Conservation (phyloP, 35 echinoderm and acorn worm genomes). For the Holothuria glaberrima region DNA sequence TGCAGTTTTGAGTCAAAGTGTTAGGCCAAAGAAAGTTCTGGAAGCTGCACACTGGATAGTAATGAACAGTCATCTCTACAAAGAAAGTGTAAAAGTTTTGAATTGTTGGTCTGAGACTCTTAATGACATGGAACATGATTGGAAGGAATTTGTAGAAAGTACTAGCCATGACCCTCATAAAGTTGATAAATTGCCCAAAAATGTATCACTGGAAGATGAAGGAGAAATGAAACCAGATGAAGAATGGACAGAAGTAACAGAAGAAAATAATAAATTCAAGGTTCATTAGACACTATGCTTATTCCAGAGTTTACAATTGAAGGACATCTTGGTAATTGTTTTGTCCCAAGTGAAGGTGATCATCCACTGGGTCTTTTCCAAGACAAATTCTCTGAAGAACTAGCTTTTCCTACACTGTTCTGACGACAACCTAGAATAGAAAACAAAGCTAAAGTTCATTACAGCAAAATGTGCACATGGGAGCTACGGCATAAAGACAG, state of each 20-base stretch:
- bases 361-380: too few relatives aligned
- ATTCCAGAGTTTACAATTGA: conserved; percentile 13
- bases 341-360: too few relatives aligned
- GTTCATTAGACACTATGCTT: conserved; percentile 62
- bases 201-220: background rate
- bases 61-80: conserved; percentile 56
- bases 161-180: background rate
- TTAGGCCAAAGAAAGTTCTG: conserved; percentile 56
- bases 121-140: conserved; percentile 21
- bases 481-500: too few relatives aligned
- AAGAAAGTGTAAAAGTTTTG: conserved; percentile 27
- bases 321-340: conserved; percentile 24
- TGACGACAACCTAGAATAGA: too few relatives aligned
- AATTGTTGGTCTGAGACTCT: background rate
- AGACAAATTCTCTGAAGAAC: too few relatives aligned
- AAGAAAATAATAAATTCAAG: conserved; percentile 15
- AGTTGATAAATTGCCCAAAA: background rate
- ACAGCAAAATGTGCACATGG: too few relatives aligned
- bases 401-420: too few relatives aligned
- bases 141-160: conserved; percentile 41
- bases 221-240: conserved; percentile 28
- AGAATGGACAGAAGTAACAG: conserved; percentile 61
- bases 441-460: too few relatives aligned
- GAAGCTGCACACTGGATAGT: conserved; percentile 55
- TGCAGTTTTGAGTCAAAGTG: conserved; percentile 41